These are phyloP conservation scores for Montipora sp. DNA, from an alignment of 64 coral and sea anemone species.

Conservation along the genomic window DNA sequence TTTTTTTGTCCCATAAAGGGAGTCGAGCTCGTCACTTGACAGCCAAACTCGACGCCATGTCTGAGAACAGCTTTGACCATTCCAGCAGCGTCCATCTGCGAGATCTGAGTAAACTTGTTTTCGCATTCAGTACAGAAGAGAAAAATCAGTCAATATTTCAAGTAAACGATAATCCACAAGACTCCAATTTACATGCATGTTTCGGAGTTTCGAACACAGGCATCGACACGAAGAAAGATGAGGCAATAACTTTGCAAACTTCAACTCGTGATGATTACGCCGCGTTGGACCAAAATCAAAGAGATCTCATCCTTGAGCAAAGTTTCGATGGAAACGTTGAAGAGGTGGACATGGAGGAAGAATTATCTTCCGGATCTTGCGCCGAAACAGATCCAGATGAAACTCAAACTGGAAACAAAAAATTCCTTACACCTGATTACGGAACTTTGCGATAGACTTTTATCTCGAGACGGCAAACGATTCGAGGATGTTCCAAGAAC, in stretches of 20 bases:
- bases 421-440: slow-evolving; percentile 14
- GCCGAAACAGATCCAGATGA: neutral
- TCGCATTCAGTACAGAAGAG: neutral
- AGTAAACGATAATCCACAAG: neutral
- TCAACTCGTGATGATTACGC: too few species aligned
- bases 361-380: neutral
- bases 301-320: neutral
- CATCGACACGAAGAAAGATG: neutral
- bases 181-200: neutral
- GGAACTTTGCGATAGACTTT: slow-evolving; percentile 23
- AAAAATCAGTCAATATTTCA: neutral
- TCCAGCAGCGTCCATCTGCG: slow-evolving; percentile 21
- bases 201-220: neutral
- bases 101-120: slow-evolving; percentile 14
- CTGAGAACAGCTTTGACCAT: neutral
- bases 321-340: neutral
- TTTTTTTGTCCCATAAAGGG: neutral
- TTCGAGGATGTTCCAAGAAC: neutral
- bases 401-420: neutral
- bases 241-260: neutral
- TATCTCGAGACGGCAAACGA: neutral
- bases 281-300: neutral
- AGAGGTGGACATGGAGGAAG: neutral
- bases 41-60: neutral
- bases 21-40: neutral